Conservation (phyloP, 2,113 vertebrate genomes). For the Felis chaus region DNA sequence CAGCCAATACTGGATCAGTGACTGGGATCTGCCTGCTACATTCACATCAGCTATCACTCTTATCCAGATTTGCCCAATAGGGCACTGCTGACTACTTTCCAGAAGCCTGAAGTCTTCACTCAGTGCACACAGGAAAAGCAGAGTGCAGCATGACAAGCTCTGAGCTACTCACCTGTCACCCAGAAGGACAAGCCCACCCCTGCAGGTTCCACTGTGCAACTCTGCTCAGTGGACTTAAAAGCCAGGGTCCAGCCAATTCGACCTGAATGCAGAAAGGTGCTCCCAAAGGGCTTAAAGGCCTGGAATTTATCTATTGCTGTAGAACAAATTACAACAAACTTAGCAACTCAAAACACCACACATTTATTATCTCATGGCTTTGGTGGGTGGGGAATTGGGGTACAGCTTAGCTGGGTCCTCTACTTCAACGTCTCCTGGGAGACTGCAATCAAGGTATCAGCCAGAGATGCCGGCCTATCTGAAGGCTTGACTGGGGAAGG, state of each 20-base stretch:
- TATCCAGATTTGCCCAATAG: background rate
- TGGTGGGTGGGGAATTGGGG: background rate
- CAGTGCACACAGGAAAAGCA: background rate
- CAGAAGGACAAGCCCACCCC: background rate
- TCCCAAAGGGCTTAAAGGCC: background rate
- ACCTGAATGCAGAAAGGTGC: background rate
- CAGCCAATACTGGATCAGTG: accelerated
- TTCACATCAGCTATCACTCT: background rate
- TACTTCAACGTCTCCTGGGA: background rate
- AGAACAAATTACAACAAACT: background rate
- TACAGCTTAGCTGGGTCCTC: background rate
- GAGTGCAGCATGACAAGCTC: background rate
- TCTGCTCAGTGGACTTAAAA: background rate
- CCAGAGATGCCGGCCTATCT: background rate
- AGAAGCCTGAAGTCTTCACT: background rate
- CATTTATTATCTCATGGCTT: background rate
- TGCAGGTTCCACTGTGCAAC: background rate
- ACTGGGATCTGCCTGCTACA: background rate
- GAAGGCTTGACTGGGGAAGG: background rate
- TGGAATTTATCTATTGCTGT: background rate
- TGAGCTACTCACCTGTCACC: background rate
- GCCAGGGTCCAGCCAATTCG: background rate
- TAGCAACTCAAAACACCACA: background rate
- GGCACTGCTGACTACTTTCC: background rate
- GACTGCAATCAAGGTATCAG: background rate